A percentile compares a stretch with the other conserved stretches of the same genome.
Evolutionary conservation across 1,140 invertebrate genomes (phyloP).

Genomic region (Drosophila funebris): DNA sequence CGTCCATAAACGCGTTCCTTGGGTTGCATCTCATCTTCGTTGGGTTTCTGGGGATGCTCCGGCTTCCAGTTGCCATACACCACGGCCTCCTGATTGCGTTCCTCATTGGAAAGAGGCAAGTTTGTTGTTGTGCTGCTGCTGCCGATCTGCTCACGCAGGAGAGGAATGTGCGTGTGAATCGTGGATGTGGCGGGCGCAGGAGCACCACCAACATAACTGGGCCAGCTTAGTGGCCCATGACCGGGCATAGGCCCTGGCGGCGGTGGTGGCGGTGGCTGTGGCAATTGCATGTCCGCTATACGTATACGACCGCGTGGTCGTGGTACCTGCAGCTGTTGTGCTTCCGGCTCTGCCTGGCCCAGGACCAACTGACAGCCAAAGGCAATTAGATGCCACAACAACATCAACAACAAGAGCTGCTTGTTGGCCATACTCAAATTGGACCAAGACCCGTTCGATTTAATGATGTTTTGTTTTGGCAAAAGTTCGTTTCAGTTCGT

Average conservation of each 20-base stretch:
- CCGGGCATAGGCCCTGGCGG: constrained; percentile 5
- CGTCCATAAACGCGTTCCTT: constrained; percentile 58
- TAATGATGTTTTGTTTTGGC: background rate
- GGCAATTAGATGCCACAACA: constrained; percentile 30
- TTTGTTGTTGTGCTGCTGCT: background rate
- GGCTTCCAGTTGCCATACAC: constrained; percentile 79
- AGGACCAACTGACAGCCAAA: background rate
- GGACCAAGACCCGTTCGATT: background rate
- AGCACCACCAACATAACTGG: constrained; percentile 25
- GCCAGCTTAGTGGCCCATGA: constrained; percentile 12
- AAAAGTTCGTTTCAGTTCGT: constrained; percentile 39
- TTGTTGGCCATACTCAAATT: constrained; percentile 20
- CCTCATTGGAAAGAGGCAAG: constrained; percentile 7
- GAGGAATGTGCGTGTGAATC: constrained; percentile 61
- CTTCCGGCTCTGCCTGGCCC: constrained; percentile 14
- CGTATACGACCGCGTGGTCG: constrained; percentile 69
- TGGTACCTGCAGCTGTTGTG: constrained; percentile 53
- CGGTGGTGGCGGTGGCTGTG: constrained; percentile 15
- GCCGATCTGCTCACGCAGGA: constrained; percentile 45
- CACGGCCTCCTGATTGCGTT: constrained; percentile 45
- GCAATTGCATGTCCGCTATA: constrained; percentile 55
- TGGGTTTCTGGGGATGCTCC: constrained; percentile 59
- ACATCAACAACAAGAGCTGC: constrained; percentile 14
- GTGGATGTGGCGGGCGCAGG: constrained; percentile 44
- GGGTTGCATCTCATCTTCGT: constrained; percentile 18